Evolutionary conservation across 92 coral and sea anemone genomes (phyloP).

Genomic region (Paragorgia papillata): DNA sequence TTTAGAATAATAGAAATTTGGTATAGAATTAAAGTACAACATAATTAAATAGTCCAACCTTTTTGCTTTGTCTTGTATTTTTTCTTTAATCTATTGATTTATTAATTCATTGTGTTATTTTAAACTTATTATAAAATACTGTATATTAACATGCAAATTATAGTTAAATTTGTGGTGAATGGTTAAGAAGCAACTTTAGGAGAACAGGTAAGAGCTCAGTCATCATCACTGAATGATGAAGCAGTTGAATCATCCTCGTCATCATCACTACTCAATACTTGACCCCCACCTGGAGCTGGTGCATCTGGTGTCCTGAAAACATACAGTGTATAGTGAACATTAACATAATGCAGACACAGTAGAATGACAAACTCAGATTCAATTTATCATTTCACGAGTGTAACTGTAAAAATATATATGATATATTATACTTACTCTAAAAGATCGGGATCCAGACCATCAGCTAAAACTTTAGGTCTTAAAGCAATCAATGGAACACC

Average conservation of each 20-base stretch:
- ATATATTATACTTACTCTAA: constrained; percentile 81
- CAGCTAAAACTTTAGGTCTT: constrained; percentile 81
- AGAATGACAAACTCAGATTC: too few species aligned
- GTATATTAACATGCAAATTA: too few species aligned
- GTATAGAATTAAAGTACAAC: too few species aligned
- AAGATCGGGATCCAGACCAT: constrained; percentile 88
- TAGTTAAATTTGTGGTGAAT: too few species aligned
- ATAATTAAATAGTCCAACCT: too few species aligned
- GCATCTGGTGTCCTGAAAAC: constrained; percentile 84
- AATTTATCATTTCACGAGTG: too few species aligned
- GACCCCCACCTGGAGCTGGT: constrained; percentile 76
- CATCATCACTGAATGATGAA: constrained; percentile 12
- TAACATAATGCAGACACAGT: background rate
- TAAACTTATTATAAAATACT: too few species aligned
- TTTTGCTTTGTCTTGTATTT: too few species aligned
- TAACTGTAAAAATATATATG: too few species aligned
- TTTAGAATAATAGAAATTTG: too few species aligned
- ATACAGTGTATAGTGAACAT: background rate
- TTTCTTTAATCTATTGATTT: too few species aligned
- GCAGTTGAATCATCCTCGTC: constrained; percentile 57
- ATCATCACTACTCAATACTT: constrained; percentile 59
- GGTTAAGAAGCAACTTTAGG: background rate
- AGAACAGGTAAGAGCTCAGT: background rate
- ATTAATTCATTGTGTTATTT: too few species aligned
- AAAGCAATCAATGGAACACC: constrained; percentile 84